Conservation (phyloP, 2,113 vertebrate species). For the Peromyscus leucopus region DNA sequence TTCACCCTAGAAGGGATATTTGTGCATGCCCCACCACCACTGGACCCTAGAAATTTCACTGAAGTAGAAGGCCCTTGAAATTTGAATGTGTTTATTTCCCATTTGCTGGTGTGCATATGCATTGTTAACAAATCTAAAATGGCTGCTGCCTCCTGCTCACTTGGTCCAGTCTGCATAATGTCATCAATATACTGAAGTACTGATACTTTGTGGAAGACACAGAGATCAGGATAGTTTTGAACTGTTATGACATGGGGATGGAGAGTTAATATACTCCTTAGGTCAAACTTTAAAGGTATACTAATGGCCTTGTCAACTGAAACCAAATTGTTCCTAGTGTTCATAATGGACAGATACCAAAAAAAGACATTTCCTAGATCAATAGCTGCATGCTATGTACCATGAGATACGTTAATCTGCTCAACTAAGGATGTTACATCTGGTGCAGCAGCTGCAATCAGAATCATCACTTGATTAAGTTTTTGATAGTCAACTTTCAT, state of each 20-base stretch:
- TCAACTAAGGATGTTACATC: neutral
- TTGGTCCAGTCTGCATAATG: neutral
- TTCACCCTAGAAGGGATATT: neutral
- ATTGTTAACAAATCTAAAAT: neutral
- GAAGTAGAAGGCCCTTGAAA: neutral
- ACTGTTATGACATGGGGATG: neutral
- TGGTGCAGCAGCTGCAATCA: neutral
- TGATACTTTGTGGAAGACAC: neutral
- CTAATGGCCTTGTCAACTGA: neutral
- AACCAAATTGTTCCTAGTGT: neutral
- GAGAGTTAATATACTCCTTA: neutral
- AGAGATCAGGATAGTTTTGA: neutral
- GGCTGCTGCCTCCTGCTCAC: neutral
- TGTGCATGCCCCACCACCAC: neutral
- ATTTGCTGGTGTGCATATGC: neutral
- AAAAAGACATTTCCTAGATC: neutral
- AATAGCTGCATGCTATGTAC: neutral
- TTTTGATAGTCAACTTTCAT: neutral
- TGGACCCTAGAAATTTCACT: neutral
- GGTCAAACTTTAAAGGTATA: neutral
- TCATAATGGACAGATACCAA: neutral
- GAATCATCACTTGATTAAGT: neutral
- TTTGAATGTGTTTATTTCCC: neutral
- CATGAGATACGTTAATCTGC: neutral
- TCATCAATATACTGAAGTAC: neutral